Conservation (phyloP, 2,888 invertebrate species). For the Hyalella azteca region DNA sequence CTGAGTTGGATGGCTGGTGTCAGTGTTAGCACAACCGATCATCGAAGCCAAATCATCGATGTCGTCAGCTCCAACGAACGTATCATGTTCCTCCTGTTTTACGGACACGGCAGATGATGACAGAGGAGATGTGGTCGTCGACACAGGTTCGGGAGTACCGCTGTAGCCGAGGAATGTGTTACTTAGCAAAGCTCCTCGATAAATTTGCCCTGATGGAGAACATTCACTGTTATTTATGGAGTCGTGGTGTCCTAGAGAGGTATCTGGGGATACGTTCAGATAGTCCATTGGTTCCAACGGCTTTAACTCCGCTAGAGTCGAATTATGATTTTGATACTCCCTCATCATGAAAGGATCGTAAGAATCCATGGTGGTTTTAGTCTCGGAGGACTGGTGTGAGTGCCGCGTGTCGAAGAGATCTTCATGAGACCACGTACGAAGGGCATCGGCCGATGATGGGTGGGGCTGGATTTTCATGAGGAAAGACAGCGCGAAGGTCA, state of each 20-base stretch:
- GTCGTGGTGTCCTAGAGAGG: conserved; percentile 49
- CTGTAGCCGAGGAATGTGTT: conserved; percentile 57
- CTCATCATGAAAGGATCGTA: conserved; percentile 52
- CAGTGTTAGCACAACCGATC: conserved; percentile 77
- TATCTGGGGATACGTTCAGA: conserved; percentile 56
- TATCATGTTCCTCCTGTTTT: conserved; percentile 42
- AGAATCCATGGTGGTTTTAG: conserved; percentile 54
- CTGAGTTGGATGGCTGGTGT: conserved; percentile 50
- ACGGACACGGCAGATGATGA: conserved; percentile 79
- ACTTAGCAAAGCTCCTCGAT: conserved; percentile 55
- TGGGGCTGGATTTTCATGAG: conserved; percentile 59
- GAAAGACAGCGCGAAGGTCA: conserved; percentile 28
- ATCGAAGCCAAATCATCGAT: conserved; percentile 62
- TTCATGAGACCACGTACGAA: conserved; percentile 58
- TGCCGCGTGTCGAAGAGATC: conserved; percentile 56
- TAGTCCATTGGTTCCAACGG: conserved; percentile 73
- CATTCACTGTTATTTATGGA: conserved; percentile 47
- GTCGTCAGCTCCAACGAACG: conserved; percentile 59
- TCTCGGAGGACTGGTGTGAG: conserved; percentile 45
- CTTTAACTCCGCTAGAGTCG: conserved; percentile 77
- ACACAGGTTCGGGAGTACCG: conserved; percentile 57
- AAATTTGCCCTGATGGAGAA: conserved; percentile 47
- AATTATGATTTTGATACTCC: conserved; percentile 44
- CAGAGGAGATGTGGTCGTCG: conserved; percentile 68
- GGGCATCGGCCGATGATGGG: conserved; percentile 55